Percentiles rank a stretch among this genome's conserved stretches.
Evolutionary conservation across 1,140 invertebrate genomes (phyloP).

Genomic region (Camponotus floridanus): DNA sequence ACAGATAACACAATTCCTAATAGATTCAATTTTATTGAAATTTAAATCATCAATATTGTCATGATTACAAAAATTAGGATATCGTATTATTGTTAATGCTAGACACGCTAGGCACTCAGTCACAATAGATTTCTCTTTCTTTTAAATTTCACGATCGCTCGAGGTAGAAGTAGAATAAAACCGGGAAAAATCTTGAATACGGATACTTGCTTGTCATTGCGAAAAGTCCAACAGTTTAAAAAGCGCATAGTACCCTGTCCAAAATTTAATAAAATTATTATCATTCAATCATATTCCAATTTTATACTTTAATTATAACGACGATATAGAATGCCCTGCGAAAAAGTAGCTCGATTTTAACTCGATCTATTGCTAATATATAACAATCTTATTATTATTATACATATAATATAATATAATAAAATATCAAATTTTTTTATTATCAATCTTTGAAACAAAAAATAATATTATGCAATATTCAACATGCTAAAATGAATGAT

Average conservation of each 20-base stretch:
- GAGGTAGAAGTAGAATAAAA: constrained; percentile 21
- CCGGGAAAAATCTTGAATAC: not conserved
- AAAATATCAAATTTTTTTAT: too few relatives aligned
- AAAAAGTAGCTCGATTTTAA: not conserved
- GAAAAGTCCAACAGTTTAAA: not conserved
- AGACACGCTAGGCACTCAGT: not conserved
- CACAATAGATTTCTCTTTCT: constrained; percentile 4
- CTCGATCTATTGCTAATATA: too few relatives aligned
- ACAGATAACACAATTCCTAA: not conserved
- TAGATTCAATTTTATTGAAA: not conserved
- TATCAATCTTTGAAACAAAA: not conserved
- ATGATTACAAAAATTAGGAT: not conserved
- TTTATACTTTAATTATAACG: not conserved
- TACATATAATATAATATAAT: too few relatives aligned
- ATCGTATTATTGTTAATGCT: not conserved
- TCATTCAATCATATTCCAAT: not conserved
- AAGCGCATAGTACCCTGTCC: not conserved
- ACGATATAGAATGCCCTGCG: not conserved
- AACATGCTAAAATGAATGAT: too few relatives aligned
- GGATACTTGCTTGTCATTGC: not conserved
- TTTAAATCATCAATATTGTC: not conserved
- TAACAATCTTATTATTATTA: not conserved
- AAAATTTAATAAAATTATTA: not conserved
- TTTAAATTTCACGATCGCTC: constrained; percentile 36
- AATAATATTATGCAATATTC: too few relatives aligned